These are phyloP conservation scores for Phrynocephalus guinanensis DNA, from an alignment of 2,797 vertebrate species.

Conservation along the genomic window DNA sequence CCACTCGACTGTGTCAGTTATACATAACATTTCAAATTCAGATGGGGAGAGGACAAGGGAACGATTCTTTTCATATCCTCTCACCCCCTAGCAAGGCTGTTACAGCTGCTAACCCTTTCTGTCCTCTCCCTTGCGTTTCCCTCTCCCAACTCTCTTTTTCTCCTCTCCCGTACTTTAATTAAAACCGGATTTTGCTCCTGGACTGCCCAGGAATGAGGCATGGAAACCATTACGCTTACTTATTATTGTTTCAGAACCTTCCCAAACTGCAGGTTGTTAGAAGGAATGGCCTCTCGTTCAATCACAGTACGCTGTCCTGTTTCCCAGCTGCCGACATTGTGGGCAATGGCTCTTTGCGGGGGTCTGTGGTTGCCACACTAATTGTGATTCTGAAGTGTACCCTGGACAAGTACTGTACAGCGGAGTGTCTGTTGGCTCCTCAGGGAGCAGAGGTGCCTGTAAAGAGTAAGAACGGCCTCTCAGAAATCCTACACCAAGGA, in stretches of 20 bases:
- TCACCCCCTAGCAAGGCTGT: not conserved
- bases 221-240: slow-evolving; percentile 51
- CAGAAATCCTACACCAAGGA: not conserved
- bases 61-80: not conserved
- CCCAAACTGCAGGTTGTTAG: slow-evolving; percentile 50
- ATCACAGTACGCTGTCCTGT: not conserved
- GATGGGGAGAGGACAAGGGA: not conserved
- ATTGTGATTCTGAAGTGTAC: not conserved
- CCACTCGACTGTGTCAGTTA: not conserved
- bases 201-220: slow-evolving; percentile 45
- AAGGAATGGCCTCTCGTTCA: slow-evolving; percentile 24
- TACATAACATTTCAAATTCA: not conserved
- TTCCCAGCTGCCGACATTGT: not conserved
- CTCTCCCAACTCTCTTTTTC: slow-evolving; percentile 17
- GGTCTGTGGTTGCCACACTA: not conserved
- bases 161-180: slow-evolving; percentile 49
- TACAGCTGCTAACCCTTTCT: slow-evolving; percentile 10
- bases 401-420: not conserved
- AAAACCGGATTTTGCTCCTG: slow-evolving; percentile 51
- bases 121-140: not conserved
- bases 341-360: not conserved
- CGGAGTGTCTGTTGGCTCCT: not conserved
- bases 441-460: not conserved
- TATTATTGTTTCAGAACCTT: slow-evolving; percentile 53
- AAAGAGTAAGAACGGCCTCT: not conserved